Conservation (phyloP, 2,797 vertebrate species). For the Cebuella pygmaea region DNA sequence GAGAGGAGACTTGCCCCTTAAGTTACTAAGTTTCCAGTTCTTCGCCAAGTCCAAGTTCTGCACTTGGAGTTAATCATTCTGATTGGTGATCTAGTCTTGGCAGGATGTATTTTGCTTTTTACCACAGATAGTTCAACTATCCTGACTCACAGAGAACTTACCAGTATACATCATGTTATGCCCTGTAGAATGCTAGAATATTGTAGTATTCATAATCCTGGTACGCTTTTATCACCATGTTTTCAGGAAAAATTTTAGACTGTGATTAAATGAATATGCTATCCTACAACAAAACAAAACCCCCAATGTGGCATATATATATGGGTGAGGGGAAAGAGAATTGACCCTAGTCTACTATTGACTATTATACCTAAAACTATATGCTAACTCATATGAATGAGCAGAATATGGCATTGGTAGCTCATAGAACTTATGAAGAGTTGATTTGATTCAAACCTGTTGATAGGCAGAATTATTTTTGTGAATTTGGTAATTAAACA, state of each 20-base stretch:
- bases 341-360: not conserved
- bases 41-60: not conserved
- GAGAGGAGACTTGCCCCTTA: not conserved
- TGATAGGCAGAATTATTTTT: not conserved
- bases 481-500: not conserved
- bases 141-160: not conserved
- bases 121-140: not conserved
- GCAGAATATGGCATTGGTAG: not conserved
- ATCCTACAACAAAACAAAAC: constrained; percentile 25
- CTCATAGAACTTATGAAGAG: not conserved
- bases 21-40: not conserved
- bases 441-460: not conserved
- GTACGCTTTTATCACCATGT: not conserved
- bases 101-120: not conserved
- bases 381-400: not conserved
- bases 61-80: not conserved
- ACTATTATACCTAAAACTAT: not conserved
- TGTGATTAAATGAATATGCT: not conserved
- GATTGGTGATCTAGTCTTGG: not conserved
- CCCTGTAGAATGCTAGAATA: not conserved
- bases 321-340: not conserved
- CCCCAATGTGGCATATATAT: not conserved
- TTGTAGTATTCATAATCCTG: not conserved
- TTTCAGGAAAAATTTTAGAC: not conserved
- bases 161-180: not conserved